These are phyloP conservation scores for Rotaria socialis DNA, from an alignment of 2,888 invertebrate species.

Conservation along the genomic window DNA sequence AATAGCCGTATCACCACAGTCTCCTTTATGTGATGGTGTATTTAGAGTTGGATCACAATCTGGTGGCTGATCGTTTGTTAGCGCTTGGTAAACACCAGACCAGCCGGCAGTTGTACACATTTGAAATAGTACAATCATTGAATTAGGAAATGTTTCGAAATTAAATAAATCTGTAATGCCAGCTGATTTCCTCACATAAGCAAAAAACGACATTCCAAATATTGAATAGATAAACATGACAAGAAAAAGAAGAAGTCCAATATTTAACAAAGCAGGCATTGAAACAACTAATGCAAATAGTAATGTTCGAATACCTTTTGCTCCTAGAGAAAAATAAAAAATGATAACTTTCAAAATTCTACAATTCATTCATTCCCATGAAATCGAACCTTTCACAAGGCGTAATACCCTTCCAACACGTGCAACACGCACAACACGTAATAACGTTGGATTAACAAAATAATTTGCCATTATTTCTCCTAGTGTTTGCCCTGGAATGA, in stretches of 20 bases:
- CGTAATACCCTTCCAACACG: conserved; percentile 94
- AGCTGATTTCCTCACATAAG: conserved; percentile 89
- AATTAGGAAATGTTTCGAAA: conserved; percentile 95
- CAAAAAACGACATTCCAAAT: conserved; percentile 99
- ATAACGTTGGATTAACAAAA: conserved; percentile 78
- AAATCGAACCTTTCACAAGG: conserved; percentile 74
- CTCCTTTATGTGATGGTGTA: conserved; percentile 54
- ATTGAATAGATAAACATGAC: conserved; percentile 99
- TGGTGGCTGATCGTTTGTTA: conserved; percentile 55
- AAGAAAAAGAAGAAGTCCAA: conserved; percentile 90
- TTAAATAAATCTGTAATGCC: conserved; percentile 95
- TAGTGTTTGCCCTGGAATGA: conserved; percentile 19
- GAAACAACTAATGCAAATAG: conserved; percentile 97
- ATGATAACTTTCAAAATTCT: too few relatives aligned
- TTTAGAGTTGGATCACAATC: conserved; percentile 65
- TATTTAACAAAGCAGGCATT: conserved; percentile 95
- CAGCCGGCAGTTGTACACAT: conserved; percentile 76
- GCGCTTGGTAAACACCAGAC: conserved; percentile 48
- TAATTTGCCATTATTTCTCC: not conserved
- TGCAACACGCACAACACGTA: conserved; percentile 94
- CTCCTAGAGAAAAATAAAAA: conserved; percentile 62
- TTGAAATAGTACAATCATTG: conserved; percentile 94
- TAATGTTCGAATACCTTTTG: conserved; percentile 92
- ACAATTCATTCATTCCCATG: too few relatives aligned
- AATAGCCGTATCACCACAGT: conserved; percentile 86